A percentile compares a stretch with the other conserved stretches of the same genome.
phyloP scores from a whole-genome alignment of 1,140 invertebrate genomes.

The Hycleus phaleratus region DNA sequence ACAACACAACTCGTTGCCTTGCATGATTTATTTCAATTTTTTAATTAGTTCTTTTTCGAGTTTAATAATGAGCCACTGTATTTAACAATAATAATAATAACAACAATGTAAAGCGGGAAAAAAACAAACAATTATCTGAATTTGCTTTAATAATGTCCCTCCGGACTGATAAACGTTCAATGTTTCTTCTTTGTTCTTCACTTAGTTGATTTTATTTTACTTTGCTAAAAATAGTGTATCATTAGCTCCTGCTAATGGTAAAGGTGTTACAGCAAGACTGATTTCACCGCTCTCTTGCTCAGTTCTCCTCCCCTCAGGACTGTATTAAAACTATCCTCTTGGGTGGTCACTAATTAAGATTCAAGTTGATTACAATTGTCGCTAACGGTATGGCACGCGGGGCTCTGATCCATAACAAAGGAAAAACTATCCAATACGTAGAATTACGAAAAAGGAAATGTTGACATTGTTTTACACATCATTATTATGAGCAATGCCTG shows the following conservation, averaged over 20 bases:
- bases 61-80: no score
- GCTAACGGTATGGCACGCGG: conserved; percentile 37
- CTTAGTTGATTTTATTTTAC: background rate
- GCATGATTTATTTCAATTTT: no score
- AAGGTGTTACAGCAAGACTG: conserved; percentile 33
- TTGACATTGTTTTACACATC: conserved; percentile 31
- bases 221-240: conserved; percentile 34
- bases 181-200: background rate
- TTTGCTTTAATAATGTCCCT: no score
- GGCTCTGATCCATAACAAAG: conserved; percentile 24
- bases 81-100: no score
- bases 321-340: conserved; percentile 32
- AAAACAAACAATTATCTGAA: no score
- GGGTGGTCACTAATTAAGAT: conserved; percentile 40
- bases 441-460: conserved; percentile 38
- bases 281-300: conserved; percentile 20
- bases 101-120: no score
- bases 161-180: background rate
- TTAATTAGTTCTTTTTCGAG: no score
- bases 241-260: conserved; percentile 38
- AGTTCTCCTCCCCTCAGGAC: conserved; percentile 12
- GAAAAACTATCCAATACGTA: conserved; percentile 34
- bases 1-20: no score
- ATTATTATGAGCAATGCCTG: conserved; percentile 35
- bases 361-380: conserved; percentile 39